A percentile compares a stretch with the other conserved stretches of the same genome.
Evolutionary conservation across 35 echinoderm and acorn worm species (phyloP).

Genomic region (Lytechinus pictus): DNA sequence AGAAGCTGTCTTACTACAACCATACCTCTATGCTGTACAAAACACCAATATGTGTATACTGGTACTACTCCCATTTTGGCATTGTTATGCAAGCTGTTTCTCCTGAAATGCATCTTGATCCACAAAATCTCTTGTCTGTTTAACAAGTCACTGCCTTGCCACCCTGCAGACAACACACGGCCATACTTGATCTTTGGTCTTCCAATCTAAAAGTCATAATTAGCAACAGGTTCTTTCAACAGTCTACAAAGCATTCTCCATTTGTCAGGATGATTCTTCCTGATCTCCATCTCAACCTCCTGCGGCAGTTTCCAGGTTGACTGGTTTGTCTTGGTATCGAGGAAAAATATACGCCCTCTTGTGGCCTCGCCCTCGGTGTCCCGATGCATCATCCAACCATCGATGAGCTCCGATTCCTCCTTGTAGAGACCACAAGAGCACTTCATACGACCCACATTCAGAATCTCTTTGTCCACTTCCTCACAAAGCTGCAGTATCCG

Average conservation of each 20-base stretch:
- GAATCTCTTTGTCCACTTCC: slow-evolving; percentile 57
- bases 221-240: slow-evolving; percentile 42
- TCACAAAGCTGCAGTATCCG: slow-evolving; percentile 52
- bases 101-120: too few species aligned
- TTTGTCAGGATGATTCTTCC: slow-evolving; percentile 36
- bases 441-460: slow-evolving; percentile 46
- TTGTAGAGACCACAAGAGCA: slow-evolving; percentile 78
- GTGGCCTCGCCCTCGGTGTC: slow-evolving; percentile 69
- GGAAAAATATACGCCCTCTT: slow-evolving; percentile 66
- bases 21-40: too few species aligned
- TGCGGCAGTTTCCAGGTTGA: slow-evolving; percentile 62
- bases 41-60: too few species aligned
- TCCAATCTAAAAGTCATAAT: slow-evolving; percentile 44
- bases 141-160: not conserved
- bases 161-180: not conserved
- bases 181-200: not conserved
- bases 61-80: too few species aligned
- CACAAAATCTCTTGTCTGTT: too few species aligned
- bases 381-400: slow-evolving; percentile 75
- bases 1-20: too few species aligned
- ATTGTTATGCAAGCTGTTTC: too few species aligned
- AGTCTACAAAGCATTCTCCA: slow-evolving; percentile 61
- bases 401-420: slow-evolving; percentile 66
- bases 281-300: slow-evolving; percentile 52
- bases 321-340: slow-evolving; percentile 63